phyloP scores from a whole-genome alignment of 92 coral and sea anemone species.

The Parazoanthus atlanticus region DNA sequence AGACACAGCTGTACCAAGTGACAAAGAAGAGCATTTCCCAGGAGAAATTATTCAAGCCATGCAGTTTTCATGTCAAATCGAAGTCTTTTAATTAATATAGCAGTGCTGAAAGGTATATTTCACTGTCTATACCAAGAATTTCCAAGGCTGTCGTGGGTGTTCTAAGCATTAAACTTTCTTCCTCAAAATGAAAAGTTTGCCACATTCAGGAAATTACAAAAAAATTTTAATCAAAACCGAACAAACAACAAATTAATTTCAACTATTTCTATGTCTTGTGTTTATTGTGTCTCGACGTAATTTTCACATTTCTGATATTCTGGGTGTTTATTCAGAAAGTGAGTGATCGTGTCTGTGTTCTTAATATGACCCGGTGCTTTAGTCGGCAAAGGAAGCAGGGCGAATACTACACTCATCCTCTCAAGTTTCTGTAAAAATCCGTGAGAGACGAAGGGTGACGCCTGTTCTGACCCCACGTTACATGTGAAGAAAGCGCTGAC shows the following conservation, averaged over 20 bases:
- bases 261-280: background rate
- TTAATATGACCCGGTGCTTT: constrained; percentile 17
- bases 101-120: background rate
- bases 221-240: background rate
- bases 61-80: background rate
- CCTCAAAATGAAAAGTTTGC: background rate
- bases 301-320: constrained; percentile 15
- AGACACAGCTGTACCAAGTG: background rate
- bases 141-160: background rate
- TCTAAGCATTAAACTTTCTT: background rate
- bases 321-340: constrained; percentile 25
- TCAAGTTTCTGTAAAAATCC: constrained; percentile 36
- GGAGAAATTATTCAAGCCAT: background rate
- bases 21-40: background rate
- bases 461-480: constrained; percentile 8
- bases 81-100: background rate
- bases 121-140: background rate
- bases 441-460: constrained; percentile 6
- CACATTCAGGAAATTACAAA: background rate
- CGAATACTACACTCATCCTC: constrained; percentile 20
- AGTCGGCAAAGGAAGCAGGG: constrained; percentile 34
- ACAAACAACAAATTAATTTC: background rate
- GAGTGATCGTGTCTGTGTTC: background rate
- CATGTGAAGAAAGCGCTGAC: background rate
- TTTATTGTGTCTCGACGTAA: background rate